Evolutionary conservation across 1,140 invertebrate genomes (phyloP).

Genomic region (Drosophila repleta): DNA sequence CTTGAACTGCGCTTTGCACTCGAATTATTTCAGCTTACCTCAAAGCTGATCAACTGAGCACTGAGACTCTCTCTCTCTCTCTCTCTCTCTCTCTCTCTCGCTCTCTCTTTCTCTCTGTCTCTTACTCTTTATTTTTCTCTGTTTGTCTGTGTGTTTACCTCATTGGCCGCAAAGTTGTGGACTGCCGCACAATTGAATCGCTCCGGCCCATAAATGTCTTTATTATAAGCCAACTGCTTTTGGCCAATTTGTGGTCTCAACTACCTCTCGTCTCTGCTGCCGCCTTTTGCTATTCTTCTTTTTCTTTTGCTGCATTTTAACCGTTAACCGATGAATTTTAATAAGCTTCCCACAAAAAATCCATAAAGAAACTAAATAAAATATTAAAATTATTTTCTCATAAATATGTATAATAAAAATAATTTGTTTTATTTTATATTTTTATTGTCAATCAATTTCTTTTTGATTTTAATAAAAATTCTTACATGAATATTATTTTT

Average conservation of each 20-base stretch:
- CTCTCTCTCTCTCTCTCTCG: conserved; percentile 2
- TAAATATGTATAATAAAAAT: no score
- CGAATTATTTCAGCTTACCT: conserved; percentile 49
- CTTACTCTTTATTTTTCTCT: not conserved
- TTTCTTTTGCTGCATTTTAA: no score
- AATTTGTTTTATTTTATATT: no score
- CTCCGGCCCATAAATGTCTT: conserved; percentile 71
- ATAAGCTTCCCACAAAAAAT: no score
- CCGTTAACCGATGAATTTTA: no score
- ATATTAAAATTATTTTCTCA: no score
- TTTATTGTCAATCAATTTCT: no score
- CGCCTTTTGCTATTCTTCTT: not conserved
- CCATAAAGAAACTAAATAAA: no score
- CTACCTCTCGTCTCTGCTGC: not conserved
- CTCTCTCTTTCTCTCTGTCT: not conserved
- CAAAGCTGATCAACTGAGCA: conserved; percentile 14
- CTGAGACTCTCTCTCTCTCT: conserved; percentile 15
- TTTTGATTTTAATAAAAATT: no score
- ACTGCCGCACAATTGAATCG: conserved; percentile 68
- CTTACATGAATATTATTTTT: no score
- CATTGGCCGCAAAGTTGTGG: conserved; percentile 57
- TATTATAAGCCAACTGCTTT: conserved; percentile 66
- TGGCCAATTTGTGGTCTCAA: conserved; percentile 55
- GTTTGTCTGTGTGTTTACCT: not conserved
- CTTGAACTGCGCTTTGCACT: conserved; percentile 18